phyloP scores from a whole-genome alignment of 1,140 invertebrate species.

The Drosophila virilis region DNA sequence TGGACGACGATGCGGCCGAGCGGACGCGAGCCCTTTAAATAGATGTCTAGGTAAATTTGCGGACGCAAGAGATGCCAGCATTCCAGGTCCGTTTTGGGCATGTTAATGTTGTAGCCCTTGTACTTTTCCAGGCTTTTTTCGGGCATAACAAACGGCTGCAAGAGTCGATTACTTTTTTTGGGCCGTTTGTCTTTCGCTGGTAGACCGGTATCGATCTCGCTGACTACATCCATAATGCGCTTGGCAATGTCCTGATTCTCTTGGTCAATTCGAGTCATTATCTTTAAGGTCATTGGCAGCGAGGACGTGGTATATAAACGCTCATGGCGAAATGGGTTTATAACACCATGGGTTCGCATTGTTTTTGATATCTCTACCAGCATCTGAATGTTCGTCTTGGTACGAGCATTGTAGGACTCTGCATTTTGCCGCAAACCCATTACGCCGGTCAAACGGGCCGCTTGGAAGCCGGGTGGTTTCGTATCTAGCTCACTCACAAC shows the following conservation, averaged over 20 bases:
- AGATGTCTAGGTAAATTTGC: slow-evolving; percentile 63
- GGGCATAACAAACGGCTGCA: slow-evolving; percentile 28
- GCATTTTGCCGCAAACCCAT: slow-evolving; percentile 2
- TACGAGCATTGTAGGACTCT: slow-evolving; percentile 4
- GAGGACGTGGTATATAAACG: slow-evolving; percentile 1
- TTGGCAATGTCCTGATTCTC: slow-evolving; percentile 41
- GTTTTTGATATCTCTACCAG: slow-evolving; percentile 18
- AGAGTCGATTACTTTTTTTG: neutral
- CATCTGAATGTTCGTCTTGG: slow-evolving; percentile 21
- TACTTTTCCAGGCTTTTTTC: slow-evolving; percentile 54
- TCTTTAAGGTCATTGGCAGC: neutral
- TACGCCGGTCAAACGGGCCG: neutral
- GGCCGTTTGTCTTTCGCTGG: neutral
- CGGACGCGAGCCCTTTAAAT: slow-evolving; percentile 51
- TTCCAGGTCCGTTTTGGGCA: slow-evolving; percentile 44
- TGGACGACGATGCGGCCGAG: slow-evolving; percentile 66
- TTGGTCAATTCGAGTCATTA: slow-evolving; percentile 11
- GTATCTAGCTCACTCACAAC: neutral
- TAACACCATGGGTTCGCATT: slow-evolving; percentile 20
- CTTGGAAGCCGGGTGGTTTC: neutral
- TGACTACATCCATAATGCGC: slow-evolving; percentile 33
- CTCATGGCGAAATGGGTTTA: slow-evolving; percentile 17
- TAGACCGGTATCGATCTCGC: slow-evolving; percentile 53
- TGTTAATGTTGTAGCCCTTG: slow-evolving; percentile 33
- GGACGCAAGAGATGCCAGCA: slow-evolving; percentile 62